These are phyloP conservation scores for Platygyra sinensis DNA, from an alignment of 64 coral and sea anemone genomes.

Conservation along the genomic window DNA sequence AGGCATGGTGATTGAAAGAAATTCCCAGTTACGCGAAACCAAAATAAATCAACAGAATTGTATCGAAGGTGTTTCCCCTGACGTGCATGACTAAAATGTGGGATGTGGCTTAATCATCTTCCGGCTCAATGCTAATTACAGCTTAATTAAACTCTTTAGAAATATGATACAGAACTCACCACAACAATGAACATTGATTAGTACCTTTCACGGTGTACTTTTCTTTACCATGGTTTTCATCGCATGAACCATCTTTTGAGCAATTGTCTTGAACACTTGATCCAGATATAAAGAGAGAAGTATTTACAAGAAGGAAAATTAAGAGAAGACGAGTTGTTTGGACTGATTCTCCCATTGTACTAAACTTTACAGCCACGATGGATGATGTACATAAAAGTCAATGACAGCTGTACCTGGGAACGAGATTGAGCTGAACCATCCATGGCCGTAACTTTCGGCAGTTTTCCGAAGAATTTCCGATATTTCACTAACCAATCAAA, in stretches of 20 bases:
- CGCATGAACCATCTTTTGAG: constrained; percentile 5
- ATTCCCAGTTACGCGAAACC: background rate
- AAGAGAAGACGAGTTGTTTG: background rate
- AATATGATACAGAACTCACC: background rate
- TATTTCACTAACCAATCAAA: background rate
- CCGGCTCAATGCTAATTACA: too few species aligned
- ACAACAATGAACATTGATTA: background rate
- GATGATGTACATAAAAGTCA: background rate
- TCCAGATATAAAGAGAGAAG: background rate
- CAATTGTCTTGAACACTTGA: constrained; percentile 3
- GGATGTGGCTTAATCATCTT: too few species aligned
- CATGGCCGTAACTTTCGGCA: background rate
- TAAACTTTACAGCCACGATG: background rate
- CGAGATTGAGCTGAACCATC: background rate
- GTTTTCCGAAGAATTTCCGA: background rate
- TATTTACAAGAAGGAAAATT: background rate
- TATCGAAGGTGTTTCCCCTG: too few species aligned
- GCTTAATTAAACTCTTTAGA: too few species aligned
- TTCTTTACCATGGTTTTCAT: constrained; percentile 44
- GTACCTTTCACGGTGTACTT: constrained; percentile 72
- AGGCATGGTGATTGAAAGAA: background rate
- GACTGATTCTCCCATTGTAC: background rate
- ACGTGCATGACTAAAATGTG: too few species aligned
- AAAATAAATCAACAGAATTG: background rate
- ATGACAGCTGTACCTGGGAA: too few species aligned